Conservation (phyloP, 2,888 invertebrate genomes). For the Bombylius major region DNA sequence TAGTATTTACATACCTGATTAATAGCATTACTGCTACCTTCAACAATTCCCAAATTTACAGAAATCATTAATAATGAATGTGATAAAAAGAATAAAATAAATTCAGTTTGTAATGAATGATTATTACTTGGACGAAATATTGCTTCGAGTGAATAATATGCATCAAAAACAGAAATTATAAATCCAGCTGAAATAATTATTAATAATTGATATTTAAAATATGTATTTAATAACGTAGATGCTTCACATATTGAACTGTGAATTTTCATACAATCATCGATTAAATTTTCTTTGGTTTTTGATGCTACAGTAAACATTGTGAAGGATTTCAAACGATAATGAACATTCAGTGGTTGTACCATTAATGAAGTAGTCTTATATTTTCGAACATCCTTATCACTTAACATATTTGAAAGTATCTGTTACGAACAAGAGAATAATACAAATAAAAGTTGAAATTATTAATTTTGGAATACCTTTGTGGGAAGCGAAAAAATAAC, state of each 20-base stretch:
- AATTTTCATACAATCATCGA: conserved; percentile 6
- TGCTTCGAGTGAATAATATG: conserved; percentile 34
- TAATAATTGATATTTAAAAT: conserved; percentile 34
- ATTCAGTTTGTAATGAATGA: conserved; percentile 23
- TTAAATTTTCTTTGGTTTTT: conserved; percentile 30
- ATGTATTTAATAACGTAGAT: conserved; percentile 33
- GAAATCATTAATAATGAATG: conserved; percentile 33
- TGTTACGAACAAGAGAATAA: too few relatives aligned
- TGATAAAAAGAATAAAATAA: conserved; percentile 34
- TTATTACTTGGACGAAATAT: conserved; percentile 20
- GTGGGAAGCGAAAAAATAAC: too few relatives aligned
- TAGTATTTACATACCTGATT: conserved; percentile 22
- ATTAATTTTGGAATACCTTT: too few relatives aligned
- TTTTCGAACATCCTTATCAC: not conserved
- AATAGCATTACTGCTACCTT: conserved; percentile 33
- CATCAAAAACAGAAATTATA: conserved; percentile 36
- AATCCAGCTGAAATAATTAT: conserved; percentile 36
- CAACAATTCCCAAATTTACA: conserved; percentile 30
- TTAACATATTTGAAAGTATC: not conserved
- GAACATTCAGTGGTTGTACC: too few relatives aligned
- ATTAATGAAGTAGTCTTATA: too few relatives aligned
- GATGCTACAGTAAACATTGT: not conserved
- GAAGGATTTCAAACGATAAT: not conserved
- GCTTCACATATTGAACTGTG: conserved; percentile 31
- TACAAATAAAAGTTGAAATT: too few relatives aligned